These are phyloP conservation scores for Phoxinus dragarum DNA, from an alignment of 2,797 vertebrate species.

Conservation along the genomic window DNA sequence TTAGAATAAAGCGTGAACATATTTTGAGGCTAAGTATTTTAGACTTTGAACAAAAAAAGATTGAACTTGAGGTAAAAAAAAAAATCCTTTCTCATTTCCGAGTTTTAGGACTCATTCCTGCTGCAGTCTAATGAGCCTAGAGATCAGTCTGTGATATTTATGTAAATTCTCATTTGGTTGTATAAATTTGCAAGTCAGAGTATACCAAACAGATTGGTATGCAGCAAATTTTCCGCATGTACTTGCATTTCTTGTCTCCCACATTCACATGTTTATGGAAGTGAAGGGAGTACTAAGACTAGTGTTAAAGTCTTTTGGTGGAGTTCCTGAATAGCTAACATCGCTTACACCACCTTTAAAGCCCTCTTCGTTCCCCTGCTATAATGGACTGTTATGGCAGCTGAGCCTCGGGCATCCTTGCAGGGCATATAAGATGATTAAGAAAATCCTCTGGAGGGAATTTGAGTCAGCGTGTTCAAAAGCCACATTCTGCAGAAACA, in stretches of 20 bases:
- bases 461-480: constrained; percentile 22
- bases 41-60: too few species aligned
- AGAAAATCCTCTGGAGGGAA: constrained; percentile 52
- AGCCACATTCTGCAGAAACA: constrained; percentile 29
- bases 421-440: constrained; percentile 34
- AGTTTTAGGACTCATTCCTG: neutral
- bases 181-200: neutral
- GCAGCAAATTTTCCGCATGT: neutral
- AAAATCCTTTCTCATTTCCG: neutral
- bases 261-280: constrained; percentile 3
- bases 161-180: neutral
- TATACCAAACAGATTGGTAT: neutral
- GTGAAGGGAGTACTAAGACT: neutral
- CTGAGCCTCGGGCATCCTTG: constrained; percentile 19
- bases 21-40: neutral
- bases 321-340: constrained; percentile 24
- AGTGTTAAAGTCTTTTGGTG: constrained; percentile 23
- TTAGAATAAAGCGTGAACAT: neutral
- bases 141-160: constrained; percentile 1
- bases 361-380: neutral
- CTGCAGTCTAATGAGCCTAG: neutral
- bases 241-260: neutral
- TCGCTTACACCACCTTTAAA: neutral
- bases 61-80: too few species aligned
- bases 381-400: constrained; percentile 45